Evolutionary conservation across 92 coral and sea anemone species (phyloP).

Genomic region (Umimayanthus chanpuru): DNA sequence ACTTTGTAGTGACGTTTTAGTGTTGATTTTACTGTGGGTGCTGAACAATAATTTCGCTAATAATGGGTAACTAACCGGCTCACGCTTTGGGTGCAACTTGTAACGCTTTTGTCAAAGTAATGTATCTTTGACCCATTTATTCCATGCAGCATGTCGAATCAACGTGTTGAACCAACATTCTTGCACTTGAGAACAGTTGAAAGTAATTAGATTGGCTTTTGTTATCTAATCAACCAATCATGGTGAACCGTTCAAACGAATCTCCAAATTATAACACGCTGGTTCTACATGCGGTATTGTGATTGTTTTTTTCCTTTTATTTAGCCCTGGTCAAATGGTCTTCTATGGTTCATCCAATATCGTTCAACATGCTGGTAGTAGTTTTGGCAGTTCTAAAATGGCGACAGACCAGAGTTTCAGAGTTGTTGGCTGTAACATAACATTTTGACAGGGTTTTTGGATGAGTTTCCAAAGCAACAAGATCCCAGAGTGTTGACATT

Average conservation of each 20-base stretch:
- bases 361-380: too few species aligned
- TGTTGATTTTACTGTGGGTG: neutral
- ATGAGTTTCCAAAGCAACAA: too few species aligned
- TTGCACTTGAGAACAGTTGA: neutral
- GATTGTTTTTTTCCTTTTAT: too few species aligned
- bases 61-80: neutral
- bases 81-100: slow-evolving; percentile 5
- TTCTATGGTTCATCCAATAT: neutral
- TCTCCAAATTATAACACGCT: neutral
- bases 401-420: neutral
- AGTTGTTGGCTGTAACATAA: neutral
- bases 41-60: neutral
- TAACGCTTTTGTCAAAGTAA: neutral
- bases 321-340: neutral
- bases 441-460: too few species aligned
- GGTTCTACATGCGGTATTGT: neutral
- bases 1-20: neutral
- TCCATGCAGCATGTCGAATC: neutral
- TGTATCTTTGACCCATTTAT: neutral
- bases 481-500: too few species aligned
- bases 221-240: neutral
- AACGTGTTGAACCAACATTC: neutral
- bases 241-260: neutral
- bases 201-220: neutral
- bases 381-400: neutral